Base-by-base conservation (phyloP, 2,797 vertebrate species). In the Lithobates pipiens region DNA sequence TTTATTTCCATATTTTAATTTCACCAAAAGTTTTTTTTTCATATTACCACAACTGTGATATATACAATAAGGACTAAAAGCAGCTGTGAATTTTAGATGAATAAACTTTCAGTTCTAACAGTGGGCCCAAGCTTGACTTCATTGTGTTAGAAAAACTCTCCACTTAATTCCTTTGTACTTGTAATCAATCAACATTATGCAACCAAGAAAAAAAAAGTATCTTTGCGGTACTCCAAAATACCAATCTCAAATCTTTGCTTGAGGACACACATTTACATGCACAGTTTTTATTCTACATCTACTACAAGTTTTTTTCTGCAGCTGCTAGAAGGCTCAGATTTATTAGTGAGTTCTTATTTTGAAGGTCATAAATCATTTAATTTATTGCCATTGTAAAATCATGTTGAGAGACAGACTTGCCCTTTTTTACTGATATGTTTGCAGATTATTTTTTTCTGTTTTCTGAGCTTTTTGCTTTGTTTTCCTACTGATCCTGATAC, bases 151-250 rank as follows among this genome's bases (percentile, higher is more conserved):
- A 39, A 70, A 85, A 67, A 44, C 73, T 73, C 54, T 50, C 46
- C 39, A 75, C 57, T 75, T 80, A 80, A 68, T 80, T 69, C 77
- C 61, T 85, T 80, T 80, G 54, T 74, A 80, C 76, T 85, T 85
- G 69, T 70, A 63, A 85, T 85, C 84, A 76, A 85, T 85, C 84
- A 80, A 80, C 57, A 80, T 85, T 80, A 57, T 76, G n/a, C 71
- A 80, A 57, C 84, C 42, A 80, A 85, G 69, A 71, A 85, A 72
- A n/a, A 46, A 82, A 75, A 75, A 76, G 39, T 85, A 72, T 85
- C 46, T 44, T 75, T 32, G 50, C 16, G 6, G 63, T 76, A 74
- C 84, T 76, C 65, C 25, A 80, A 63, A 85, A 85, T 85, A 85
- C 70, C 32, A 80, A 85, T 76, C 84, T 80, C 42, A 76, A 29